phyloP scores from a whole-genome alignment of 2,113 vertebrate species.

The Catharus bicknelli region DNA sequence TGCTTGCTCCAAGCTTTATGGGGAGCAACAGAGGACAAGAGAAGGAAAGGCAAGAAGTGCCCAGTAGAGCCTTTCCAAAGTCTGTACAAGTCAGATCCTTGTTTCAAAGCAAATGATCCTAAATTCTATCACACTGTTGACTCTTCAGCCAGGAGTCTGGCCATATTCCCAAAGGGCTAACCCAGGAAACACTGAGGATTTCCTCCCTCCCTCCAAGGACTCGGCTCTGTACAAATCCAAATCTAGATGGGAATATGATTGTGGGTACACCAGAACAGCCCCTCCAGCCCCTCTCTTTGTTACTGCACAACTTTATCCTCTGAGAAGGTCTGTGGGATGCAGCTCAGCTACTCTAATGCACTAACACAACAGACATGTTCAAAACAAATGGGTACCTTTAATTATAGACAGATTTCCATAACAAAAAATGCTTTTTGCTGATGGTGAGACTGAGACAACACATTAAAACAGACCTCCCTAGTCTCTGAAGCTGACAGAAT shows the following conservation, averaged over 20 bases:
- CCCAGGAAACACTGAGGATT: not conserved
- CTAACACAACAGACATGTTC: not conserved
- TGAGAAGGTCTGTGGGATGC: not conserved
- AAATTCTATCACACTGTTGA: not conserved
- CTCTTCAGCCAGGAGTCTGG: not conserved
- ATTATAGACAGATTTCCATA: not conserved
- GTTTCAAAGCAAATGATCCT: not conserved
- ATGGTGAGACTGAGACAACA: not conserved
- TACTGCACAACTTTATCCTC: not conserved
- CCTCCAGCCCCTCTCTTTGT: not conserved
- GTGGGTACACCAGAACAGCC: not conserved
- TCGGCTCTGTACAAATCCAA: not conserved
- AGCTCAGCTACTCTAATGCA: not conserved
- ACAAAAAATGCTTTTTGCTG: not conserved
- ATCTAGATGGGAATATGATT: not conserved
- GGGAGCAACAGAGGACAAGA: not conserved
- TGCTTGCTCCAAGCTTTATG: not conserved
- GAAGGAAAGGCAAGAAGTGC: not conserved
- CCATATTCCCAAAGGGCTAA: not conserved
- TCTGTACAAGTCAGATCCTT: not conserved
- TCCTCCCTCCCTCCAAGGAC: not conserved
- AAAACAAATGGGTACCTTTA: not conserved
- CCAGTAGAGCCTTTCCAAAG: not conserved
- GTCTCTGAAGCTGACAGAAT: not conserved
- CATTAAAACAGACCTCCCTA: not conserved